Conservation (phyloP, 2,888 invertebrate genomes). For the Sesia bembeciformis region DNA sequence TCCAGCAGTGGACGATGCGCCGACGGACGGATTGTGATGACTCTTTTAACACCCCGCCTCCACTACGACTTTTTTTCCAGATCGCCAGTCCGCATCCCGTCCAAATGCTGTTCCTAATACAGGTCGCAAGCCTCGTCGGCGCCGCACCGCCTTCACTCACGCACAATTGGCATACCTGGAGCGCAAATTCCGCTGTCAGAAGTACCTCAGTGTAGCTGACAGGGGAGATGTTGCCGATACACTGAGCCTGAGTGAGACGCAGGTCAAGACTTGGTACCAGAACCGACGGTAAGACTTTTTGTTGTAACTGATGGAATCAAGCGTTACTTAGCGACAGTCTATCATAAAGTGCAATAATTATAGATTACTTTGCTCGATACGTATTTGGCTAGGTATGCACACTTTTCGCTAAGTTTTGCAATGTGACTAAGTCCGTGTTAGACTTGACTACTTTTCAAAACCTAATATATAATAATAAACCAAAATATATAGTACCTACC, state of each 20-base stretch:
- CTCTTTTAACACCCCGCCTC: too few relatives aligned
- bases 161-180: slow-evolving; percentile 94
- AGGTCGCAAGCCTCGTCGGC: slow-evolving; percentile 85
- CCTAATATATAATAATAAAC: too few relatives aligned
- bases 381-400: too few relatives aligned
- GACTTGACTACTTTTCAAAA: too few relatives aligned
- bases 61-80: slow-evolving; percentile 14
- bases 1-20: too few relatives aligned
- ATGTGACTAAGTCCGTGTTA: too few relatives aligned
- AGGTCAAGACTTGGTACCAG: slow-evolving; percentile 97
- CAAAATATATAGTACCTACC: too few relatives aligned
- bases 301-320: neutral
- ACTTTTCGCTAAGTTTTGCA: too few relatives aligned
- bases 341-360: neutral
- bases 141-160: slow-evolving; percentile 94
- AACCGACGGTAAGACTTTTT: slow-evolving; percentile 80
- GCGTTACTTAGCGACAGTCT: neutral
- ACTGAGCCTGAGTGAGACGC: slow-evolving; percentile 91
- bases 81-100: slow-evolving; percentile 31
- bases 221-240: slow-evolving; percentile 94
- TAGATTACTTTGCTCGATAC: too few relatives aligned
- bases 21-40: too few relatives aligned
- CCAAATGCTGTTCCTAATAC: slow-evolving; percentile 38
- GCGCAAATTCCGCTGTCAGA: slow-evolving; percentile 93
- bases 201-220: slow-evolving; percentile 94